Conservation (phyloP, 2,797 vertebrate genomes). For the Manis pentadactyla region DNA sequence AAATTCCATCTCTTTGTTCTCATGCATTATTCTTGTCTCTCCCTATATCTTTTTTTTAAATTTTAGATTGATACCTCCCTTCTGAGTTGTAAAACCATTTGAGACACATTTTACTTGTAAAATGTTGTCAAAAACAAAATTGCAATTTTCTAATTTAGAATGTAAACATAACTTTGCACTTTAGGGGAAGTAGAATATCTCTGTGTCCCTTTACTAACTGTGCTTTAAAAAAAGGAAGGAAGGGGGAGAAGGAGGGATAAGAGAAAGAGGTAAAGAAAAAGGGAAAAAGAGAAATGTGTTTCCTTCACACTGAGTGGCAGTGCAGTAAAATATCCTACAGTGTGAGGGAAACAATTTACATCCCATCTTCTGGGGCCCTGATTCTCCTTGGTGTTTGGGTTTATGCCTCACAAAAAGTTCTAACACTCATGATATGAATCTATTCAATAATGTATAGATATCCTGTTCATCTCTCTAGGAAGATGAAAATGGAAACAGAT, state of each 20-base stretch:
- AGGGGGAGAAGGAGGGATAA: no score
- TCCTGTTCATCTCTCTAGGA: constrained; percentile 8
- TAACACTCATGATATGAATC: constrained; percentile 13
- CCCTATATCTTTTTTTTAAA: neutral
- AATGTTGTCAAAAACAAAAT: constrained; percentile 10
- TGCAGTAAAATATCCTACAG: neutral
- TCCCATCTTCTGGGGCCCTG: neutral
- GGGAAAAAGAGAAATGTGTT: neutral
- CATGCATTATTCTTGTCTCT: neutral
- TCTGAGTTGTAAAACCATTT: constrained; percentile 23
- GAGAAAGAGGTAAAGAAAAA: neutral
- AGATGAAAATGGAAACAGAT: constrained; percentile 64
- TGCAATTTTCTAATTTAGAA: constrained; percentile 51
- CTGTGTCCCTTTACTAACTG: neutral
- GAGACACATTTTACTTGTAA: constrained; percentile 8
- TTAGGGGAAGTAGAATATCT: neutral
- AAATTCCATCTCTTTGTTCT: neutral
- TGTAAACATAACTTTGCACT: constrained; percentile 4
- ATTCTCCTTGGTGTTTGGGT: constrained; percentile 7
- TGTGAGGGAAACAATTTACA: neutral
- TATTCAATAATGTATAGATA: constrained; percentile 49
- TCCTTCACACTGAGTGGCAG: neutral
- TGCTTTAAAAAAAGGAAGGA: neutral
- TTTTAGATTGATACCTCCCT: neutral
- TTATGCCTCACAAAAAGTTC: neutral